A percentile compares a stretch with the other conserved stretches of the same genome.
These are phyloP conservation scores for Pterophyllum scalare DNA, from an alignment of 2,113 vertebrate species.

Conservation along the genomic window DNA sequence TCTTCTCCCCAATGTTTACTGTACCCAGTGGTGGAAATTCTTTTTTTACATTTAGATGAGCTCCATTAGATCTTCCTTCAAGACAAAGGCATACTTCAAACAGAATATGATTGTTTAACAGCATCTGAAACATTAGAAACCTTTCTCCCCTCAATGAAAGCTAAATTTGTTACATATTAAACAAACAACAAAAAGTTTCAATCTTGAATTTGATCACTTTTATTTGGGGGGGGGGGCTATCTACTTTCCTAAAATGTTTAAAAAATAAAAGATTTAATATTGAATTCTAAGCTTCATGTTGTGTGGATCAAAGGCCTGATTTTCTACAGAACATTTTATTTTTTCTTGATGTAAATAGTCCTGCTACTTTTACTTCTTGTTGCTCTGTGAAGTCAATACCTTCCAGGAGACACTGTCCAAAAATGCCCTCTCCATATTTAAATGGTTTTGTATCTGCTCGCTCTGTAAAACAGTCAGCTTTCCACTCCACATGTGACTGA, in stretches of 20 bases:
- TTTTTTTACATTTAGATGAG: neutral
- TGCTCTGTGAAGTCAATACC: neutral
- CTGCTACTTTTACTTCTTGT: neutral
- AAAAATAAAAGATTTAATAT: no score
- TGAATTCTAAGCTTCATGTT: no score
- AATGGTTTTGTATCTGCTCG: neutral
- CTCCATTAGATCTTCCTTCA: neutral
- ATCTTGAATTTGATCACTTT: no score
- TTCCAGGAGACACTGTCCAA: neutral
- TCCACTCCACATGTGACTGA: neutral
- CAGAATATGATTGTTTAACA: neutral
- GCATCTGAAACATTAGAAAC: slow-evolving; percentile 7
- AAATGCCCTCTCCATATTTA: slow-evolving; percentile 16
- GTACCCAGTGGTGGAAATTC: neutral
- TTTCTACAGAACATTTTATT: neutral
- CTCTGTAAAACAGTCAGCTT: slow-evolving; percentile 6
- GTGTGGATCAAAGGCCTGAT: neutral
- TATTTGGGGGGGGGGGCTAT: no score
- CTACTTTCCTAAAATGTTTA: no score
- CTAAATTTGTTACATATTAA: neutral
- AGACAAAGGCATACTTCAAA: neutral
- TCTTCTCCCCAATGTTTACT: slow-evolving; percentile 6
- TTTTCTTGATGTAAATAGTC: neutral
- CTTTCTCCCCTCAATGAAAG: neutral
- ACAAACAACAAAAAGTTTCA: neutral